A percentile compares a stretch with the other conserved stretches of the same genome.
Conservation (phyloP, 92 coral and sea anemone genomes). For the Galaxea fascicularis region DNA sequence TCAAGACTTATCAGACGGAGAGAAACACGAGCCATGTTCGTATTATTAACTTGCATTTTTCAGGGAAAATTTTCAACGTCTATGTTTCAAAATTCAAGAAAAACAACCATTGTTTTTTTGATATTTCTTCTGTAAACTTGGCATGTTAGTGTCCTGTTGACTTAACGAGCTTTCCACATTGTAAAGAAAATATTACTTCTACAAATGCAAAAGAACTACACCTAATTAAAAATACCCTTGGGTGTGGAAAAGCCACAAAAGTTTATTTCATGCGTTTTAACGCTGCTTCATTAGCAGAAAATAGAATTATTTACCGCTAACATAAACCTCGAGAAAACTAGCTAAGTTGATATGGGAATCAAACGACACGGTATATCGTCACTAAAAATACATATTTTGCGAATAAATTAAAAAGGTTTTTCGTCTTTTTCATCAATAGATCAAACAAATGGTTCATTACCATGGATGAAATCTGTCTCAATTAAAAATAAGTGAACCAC, state of each 20-base stretch:
- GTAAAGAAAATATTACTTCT: no score
- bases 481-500: neutral
- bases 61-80: no score
- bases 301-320: neutral
- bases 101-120: no score
- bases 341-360: neutral
- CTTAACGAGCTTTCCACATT: no score
- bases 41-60: no score
- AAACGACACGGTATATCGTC: neutral
- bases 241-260: neutral
- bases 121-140: no score
- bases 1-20: no score
- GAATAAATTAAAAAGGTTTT: slow-evolving; percentile 3
- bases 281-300: neutral
- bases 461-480: neutral
- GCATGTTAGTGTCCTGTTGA: no score
- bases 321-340: neutral
- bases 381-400: neutral
- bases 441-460: neutral
- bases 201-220: neutral
- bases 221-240: neutral
- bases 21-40: no score
- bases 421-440: neutral
- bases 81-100: no score
- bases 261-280: neutral